These are phyloP conservation scores for Theonella swinhoei DNA, from an alignment of 37 sponge, comb jelly and placozoan genomes.

Conservation along the genomic window DNA sequence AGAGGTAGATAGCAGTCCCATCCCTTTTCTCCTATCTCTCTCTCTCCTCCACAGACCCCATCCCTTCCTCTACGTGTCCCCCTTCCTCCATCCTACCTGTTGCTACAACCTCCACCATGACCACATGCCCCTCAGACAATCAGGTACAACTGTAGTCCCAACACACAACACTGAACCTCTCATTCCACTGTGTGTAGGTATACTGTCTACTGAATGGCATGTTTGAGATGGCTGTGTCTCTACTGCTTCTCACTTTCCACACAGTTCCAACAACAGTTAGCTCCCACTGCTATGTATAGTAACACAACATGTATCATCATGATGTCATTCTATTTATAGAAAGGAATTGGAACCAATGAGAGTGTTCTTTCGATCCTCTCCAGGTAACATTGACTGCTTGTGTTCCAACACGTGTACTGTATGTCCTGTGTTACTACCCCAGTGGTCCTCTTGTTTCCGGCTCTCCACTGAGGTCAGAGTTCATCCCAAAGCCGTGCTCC, in stretches of 20 bases:
- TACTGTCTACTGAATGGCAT: slow-evolving; percentile 6
- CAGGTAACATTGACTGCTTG: too few relatives aligned
- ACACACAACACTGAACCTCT: background rate
- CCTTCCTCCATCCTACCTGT: background rate
- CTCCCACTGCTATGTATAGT: too few relatives aligned
- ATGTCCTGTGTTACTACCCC: background rate
- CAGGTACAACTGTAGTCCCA: background rate
- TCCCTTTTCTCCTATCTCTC: too few relatives aligned
- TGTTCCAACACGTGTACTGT: too few relatives aligned
- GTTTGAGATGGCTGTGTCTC: slow-evolving; percentile 17
- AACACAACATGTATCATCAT: too few relatives aligned
- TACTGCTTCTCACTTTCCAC: background rate
- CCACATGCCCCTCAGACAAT: background rate
- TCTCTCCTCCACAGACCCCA: background rate
- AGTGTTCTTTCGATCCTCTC: too few relatives aligned
- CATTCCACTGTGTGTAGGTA: background rate
- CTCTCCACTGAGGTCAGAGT: slow-evolving; percentile 69
- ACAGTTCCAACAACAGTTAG: too few relatives aligned
- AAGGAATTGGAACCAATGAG: too few relatives aligned
- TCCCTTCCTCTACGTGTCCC: background rate
- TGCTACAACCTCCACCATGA: slow-evolving; percentile 1
- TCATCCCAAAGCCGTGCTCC: slow-evolving; percentile 6
- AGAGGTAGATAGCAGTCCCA: slow-evolving; percentile 16
- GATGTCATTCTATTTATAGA: too few relatives aligned
- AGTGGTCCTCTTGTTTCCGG: slow-evolving; percentile 60